phyloP scores from a whole-genome alignment of 2,113 vertebrate species.

The Rhea americana region DNA sequence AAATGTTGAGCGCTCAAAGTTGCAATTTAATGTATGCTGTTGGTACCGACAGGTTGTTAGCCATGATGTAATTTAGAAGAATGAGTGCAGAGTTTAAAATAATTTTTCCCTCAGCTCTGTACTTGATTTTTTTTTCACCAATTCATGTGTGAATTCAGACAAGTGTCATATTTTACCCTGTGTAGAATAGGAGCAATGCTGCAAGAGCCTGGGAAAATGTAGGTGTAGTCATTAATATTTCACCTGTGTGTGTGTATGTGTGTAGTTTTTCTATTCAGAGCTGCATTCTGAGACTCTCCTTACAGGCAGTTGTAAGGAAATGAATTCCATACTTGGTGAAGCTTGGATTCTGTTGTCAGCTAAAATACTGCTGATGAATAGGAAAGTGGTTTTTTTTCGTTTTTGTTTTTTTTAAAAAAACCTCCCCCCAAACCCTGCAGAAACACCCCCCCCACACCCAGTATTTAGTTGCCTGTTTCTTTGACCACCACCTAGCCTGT shows the following conservation, averaged over 20 bases:
- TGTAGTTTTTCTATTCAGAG: background rate
- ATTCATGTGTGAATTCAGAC: background rate
- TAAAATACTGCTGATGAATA: background rate
- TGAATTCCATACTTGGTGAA: background rate
- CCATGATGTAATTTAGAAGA: background rate
- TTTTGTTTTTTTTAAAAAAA: background rate
- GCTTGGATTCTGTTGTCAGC: background rate
- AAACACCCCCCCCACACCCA: background rate
- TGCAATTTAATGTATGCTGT: background rate
- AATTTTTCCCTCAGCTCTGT: background rate
- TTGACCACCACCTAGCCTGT: background rate
- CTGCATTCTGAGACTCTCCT: background rate
- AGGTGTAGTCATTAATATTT: background rate
- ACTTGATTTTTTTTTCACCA: background rate
- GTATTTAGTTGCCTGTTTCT: background rate
- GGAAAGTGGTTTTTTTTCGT: too few relatives aligned
- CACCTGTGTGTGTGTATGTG: background rate
- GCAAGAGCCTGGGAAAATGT: background rate
- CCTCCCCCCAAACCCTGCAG: too few relatives aligned
- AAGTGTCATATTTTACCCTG: background rate
- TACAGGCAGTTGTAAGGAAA: background rate
- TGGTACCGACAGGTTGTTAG: background rate
- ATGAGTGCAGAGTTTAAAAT: background rate
- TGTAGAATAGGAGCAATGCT: background rate
- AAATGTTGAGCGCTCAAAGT: constrained; percentile 20